A percentile compares a stretch with the other conserved stretches of the same genome.
Conservation (phyloP, 2,113 vertebrate species). For the Echinops telfairi region DNA sequence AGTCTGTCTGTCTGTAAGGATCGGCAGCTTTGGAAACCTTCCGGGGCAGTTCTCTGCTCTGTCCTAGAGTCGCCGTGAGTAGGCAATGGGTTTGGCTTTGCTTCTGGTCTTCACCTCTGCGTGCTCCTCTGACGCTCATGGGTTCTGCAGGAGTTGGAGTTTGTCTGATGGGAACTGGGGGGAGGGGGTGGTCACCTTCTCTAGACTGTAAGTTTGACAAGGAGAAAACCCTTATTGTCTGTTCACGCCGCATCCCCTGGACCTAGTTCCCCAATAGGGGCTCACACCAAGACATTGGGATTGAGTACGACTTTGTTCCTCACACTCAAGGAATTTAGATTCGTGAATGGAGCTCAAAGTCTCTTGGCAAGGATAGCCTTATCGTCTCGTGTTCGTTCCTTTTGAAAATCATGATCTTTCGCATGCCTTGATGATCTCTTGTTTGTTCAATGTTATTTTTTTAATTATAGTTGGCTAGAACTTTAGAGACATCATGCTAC, state of each 20-base stretch:
- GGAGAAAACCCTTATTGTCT: background rate
- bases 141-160: too few species aligned
- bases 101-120: too few species aligned
- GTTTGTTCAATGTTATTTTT: slow-evolving; percentile 8
- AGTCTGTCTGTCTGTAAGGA: background rate
- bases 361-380: background rate
- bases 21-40: background rate
- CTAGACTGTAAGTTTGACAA: background rate
- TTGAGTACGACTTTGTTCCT: slow-evolving; percentile 23
- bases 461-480: background rate
- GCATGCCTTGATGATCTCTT: too few species aligned
- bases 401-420: slow-evolving; percentile 1
- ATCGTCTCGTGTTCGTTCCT: background rate
- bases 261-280: background rate
- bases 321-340: slow-evolving; percentile 34
- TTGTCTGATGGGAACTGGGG: too few species aligned
- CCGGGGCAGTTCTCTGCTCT: background rate
- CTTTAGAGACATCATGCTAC: slow-evolving; percentile 6
- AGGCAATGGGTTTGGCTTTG: background rate
- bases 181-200: background rate
- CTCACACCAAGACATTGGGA: slow-evolving; percentile 3
- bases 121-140: too few species aligned
- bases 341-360: background rate
- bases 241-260: background rate
- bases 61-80: background rate